Base-by-base conservation (phyloP, 1,140 invertebrate genomes). In the Anagrus nilaparvatae region DNA sequence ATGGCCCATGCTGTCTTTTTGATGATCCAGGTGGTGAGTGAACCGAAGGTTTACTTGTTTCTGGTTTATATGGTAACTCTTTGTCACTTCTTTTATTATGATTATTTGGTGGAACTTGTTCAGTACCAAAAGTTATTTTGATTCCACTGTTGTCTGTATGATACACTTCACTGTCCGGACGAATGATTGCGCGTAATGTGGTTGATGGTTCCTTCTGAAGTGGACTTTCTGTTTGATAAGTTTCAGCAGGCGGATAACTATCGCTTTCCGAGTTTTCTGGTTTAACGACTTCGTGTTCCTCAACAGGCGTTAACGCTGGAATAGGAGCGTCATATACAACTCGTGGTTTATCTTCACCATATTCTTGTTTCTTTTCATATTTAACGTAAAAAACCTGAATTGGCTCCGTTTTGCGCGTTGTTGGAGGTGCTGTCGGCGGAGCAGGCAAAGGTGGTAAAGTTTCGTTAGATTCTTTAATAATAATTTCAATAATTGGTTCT, bases 341-440 rank as follows among this genome's bases (percentile, higher is more conserved):
- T 43, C 78, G 74, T 28, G 81, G 72, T 38, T 82, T 77, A 1
- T 71, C 71, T 9, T 70, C 63, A 3, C 74, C 74, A 51, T 59
- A 69, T 8, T 51, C 68, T 53, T 64, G 72, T 56, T 67, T 83
- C 59, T 88, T 87, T 48, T 87, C 83, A 54, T 90, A 90, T 58
- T 88, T 88, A 0, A 90, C 85, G 53, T 90, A 90, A 58, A 87
- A 90, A 3, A 90, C 87, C 52, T 90, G 85, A 32, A 90, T 82
- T 10, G 86, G 84, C 56, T 87, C 82, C 56, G 84, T 85, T 46
- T 78, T 78, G 49, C 79, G 77, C 38, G 68, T 70, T 34, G 67
- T 72, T 39, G 63, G 60, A 1, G 72, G 65, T 20, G 72, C 58
- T 2, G 72, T 65, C 5, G 72, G 61, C 0, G 58, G 58, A 5